Conservation (phyloP, 2,797 vertebrate species). For the Cephalopachus bancanus region DNA sequence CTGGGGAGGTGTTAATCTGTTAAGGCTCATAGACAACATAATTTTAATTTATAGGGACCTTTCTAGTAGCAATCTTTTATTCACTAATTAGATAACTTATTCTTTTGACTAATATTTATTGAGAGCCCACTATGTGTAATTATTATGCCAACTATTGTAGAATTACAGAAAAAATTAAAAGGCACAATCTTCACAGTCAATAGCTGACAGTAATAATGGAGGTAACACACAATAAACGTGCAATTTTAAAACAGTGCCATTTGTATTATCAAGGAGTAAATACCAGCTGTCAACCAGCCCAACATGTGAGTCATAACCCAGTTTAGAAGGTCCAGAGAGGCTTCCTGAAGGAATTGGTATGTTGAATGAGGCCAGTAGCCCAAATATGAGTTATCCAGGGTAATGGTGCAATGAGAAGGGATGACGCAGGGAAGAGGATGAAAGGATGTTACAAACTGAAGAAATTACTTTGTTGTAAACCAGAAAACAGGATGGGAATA, state of each 20-base stretch:
- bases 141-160: neutral
- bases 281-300: neutral
- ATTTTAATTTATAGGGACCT: neutral
- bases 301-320: neutral
- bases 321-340: neutral
- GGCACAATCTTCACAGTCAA: neutral
- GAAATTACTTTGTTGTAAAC: neutral
- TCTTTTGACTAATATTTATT: conserved; percentile 16
- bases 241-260: neutral
- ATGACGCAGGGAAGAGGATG: too few species aligned
- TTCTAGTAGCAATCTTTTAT: neutral
- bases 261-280: neutral
- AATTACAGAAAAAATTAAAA: neutral
- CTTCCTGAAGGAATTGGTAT: neutral
- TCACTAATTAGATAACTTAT: neutral
- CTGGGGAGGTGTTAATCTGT: neutral
- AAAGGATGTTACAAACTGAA: neutral
- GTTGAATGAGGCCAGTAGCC: neutral
- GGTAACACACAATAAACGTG: neutral
- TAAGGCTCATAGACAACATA: neutral
- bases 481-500: neutral
- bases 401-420: neutral
- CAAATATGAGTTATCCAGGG: neutral
- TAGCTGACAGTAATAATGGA: neutral
- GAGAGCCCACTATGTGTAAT: neutral